Evolutionary conservation across 2,797 vertebrate species (phyloP).

Genomic region (Peromyscus aztecus): DNA sequence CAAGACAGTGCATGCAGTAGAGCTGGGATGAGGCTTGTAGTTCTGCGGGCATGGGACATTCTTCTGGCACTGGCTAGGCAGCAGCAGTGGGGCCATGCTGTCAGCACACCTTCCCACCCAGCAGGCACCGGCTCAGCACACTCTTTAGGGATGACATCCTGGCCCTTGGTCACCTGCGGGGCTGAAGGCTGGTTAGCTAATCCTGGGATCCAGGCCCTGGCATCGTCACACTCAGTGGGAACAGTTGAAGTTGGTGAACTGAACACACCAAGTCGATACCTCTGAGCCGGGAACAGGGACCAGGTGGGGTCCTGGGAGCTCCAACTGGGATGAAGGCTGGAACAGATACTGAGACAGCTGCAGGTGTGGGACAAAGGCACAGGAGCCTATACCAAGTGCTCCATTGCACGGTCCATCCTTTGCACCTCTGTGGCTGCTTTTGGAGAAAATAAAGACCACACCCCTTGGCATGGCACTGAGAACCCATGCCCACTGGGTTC

Average conservation of each 20-base stretch:
- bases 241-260: background rate
- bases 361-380: background rate
- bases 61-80: background rate
- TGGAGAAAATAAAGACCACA: background rate
- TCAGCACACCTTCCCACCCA: background rate
- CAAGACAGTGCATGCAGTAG: background rate
- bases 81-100: background rate
- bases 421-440: background rate
- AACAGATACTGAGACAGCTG: background rate
- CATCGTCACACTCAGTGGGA: background rate
- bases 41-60: background rate
- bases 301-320: background rate
- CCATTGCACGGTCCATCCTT: too few species aligned
- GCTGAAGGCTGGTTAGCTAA: background rate
- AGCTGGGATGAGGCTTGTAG: background rate
- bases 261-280: background rate
- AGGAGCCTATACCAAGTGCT: background rate
- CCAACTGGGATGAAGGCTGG: background rate
- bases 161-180: background rate
- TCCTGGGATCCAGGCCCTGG: background rate
- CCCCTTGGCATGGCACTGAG: background rate
- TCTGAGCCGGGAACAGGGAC: background rate
- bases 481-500: background rate
- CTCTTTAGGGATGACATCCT: background rate
- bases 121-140: background rate